Conservation (phyloP, 2,888 invertebrate species). For the Venusia cambrica region DNA sequence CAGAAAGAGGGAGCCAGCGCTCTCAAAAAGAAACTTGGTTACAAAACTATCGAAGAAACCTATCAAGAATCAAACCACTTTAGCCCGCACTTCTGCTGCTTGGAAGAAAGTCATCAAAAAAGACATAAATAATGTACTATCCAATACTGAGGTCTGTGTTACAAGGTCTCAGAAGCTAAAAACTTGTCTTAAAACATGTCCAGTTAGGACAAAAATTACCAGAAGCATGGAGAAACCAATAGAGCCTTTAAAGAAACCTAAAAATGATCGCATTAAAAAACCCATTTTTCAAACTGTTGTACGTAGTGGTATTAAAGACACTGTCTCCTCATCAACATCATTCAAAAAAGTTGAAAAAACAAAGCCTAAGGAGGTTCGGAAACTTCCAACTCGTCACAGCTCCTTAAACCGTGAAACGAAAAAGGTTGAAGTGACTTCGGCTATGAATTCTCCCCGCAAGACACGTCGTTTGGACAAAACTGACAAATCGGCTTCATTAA, state of each 20-base stretch:
- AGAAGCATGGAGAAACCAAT: conserved; percentile 67
- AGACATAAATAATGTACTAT: conserved; percentile 60
- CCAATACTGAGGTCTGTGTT: conserved; percentile 52
- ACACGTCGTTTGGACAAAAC: conserved; percentile 70
- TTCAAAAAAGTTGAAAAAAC: conserved; percentile 48
- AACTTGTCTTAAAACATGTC: conserved; percentile 40
- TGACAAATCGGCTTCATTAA: conserved; percentile 68
- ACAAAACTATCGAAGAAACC: conserved; percentile 54
- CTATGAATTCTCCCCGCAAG: conserved; percentile 68
- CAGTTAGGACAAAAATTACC: conserved; percentile 50
- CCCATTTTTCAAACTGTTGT: conserved; percentile 75
- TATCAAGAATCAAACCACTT: conserved; percentile 41
- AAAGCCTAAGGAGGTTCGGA: conserved; percentile 58
- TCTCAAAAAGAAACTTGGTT: conserved; percentile 62
- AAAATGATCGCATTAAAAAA: conserved; percentile 54
- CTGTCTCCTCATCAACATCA: conserved; percentile 55
- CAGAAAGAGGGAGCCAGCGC: conserved; percentile 82
- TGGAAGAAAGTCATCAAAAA: conserved; percentile 63
- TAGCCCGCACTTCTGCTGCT: conserved; percentile 48
- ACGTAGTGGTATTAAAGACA: conserved; percentile 56
- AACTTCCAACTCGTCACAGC: conserved; percentile 63
- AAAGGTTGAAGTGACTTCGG: conserved; percentile 63
- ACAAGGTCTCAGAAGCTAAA: conserved; percentile 64
- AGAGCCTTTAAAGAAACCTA: conserved; percentile 49
- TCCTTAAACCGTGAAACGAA: conserved; percentile 64